These are phyloP conservation scores for Hormaphis cornu DNA, from an alignment of 1,140 invertebrate species.

Conservation along the genomic window DNA sequence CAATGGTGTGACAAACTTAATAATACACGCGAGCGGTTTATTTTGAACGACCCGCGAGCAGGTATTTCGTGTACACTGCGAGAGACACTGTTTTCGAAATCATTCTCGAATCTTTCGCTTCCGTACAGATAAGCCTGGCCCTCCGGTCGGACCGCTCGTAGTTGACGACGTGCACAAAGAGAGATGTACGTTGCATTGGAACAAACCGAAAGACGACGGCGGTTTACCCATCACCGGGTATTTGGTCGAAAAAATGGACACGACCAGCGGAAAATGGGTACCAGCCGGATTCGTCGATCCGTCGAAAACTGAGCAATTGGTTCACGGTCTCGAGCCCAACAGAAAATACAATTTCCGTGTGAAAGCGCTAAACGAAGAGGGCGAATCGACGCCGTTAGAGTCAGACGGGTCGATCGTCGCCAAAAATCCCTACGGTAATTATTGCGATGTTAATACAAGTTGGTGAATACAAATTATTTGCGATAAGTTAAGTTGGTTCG, in stretches of 20 bases:
- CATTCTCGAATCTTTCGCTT: neutral
- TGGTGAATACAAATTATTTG: no score
- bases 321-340: conserved; percentile 81
- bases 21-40: no score
- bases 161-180: conserved; percentile 89
- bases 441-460: no score
- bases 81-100: no score
- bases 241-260: conserved; percentile 87
- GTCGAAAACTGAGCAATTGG: conserved; percentile 71
- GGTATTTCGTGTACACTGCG: no score
- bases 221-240: conserved; percentile 83
- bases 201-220: conserved; percentile 89
- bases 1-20: no score
- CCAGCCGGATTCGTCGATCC: conserved; percentile 80
- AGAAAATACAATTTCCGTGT: conserved; percentile 93
- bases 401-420: conserved; percentile 76
- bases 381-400: conserved; percentile 85
- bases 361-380: conserved; percentile 89
- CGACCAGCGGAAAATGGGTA: conserved; percentile 73
- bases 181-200: conserved; percentile 90
- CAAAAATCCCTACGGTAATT: conserved; percentile 87
- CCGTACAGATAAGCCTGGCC: conserved; percentile 74
- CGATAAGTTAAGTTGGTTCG: no score
- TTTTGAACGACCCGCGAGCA: no score
- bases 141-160: conserved; percentile 88